Evolutionary conservation across 2,113 vertebrate species (phyloP).

Genomic region (Accipiter cooperii): DNA sequence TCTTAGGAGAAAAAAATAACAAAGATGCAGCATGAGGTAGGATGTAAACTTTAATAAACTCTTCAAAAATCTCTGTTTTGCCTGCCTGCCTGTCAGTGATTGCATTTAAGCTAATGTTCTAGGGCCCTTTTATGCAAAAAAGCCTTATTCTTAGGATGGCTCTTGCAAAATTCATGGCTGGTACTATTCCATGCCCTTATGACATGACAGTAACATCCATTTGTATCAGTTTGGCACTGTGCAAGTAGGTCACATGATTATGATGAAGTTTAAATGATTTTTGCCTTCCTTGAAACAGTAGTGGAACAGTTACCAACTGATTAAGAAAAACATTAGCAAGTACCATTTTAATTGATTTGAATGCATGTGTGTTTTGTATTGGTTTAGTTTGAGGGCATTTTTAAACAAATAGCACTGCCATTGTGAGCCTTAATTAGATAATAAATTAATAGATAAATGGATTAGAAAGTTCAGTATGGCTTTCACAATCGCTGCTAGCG

Average conservation of each 20-base stretch:
- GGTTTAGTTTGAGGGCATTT: constrained; percentile 73
- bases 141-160: background rate
- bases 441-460: constrained; percentile 81
- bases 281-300: background rate
- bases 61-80: background rate
- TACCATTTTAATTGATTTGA: constrained; percentile 69
- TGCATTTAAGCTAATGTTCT: background rate
- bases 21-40: background rate
- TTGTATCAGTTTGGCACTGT: constrained; percentile 18
- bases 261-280: constrained; percentile 45
- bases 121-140: constrained; percentile 4
- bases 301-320: constrained; percentile 55
- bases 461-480: constrained; percentile 64
- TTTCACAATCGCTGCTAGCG: constrained; percentile 9
- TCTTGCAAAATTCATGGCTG: constrained; percentile 57
- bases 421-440: constrained; percentile 73
- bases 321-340: constrained; percentile 63
- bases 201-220: constrained; percentile 17
- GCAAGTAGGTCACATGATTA: background rate
- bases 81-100: background rate
- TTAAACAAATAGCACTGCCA: constrained; percentile 73
- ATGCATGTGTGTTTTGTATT: constrained; percentile 60
- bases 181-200: background rate
- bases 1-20: background rate
- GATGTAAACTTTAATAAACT: background rate